phyloP scores from a whole-genome alignment of 1,140 invertebrate species.

The Dendrolimus kikuchii region DNA sequence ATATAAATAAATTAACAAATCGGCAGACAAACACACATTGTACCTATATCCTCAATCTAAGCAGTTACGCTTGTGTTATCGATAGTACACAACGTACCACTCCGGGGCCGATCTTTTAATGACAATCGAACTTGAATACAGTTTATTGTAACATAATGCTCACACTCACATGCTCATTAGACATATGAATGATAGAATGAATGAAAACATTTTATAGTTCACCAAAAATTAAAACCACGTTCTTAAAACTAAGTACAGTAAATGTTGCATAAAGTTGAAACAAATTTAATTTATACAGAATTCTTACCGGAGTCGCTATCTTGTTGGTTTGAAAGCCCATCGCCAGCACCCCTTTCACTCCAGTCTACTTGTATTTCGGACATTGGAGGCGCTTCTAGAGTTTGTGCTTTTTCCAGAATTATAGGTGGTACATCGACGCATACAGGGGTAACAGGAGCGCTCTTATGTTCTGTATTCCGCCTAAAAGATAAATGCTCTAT shows the following conservation, averaged over 20 bases:
- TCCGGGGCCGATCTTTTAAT: too few species aligned
- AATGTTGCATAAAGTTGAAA: not conserved
- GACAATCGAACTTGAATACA: too few species aligned
- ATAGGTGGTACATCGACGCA: conserved; percentile 74
- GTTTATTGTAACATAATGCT: too few species aligned
- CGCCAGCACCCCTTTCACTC: conserved; percentile 84
- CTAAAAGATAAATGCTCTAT: conserved; percentile 62
- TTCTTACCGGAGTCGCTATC: conserved; percentile 82
- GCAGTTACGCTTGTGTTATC: too few species aligned
- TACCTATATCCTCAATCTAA: too few species aligned
- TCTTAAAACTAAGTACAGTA: not conserved
- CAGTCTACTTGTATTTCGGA: conserved; percentile 81
- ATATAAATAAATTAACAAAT: too few species aligned
- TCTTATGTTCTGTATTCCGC: conserved; percentile 41
- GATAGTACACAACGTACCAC: too few species aligned
- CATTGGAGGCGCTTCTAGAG: conserved; percentile 74
- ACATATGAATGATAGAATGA: too few species aligned
- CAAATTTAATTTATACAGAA: not conserved
- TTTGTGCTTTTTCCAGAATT: conserved; percentile 26
- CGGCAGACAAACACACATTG: too few species aligned
- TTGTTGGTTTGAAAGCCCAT: conserved; percentile 87
- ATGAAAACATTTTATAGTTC: too few species aligned
- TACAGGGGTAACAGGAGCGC: conserved; percentile 46
- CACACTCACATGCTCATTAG: too few species aligned
- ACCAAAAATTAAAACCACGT: too few species aligned